These are phyloP conservation scores for Argopecten irradians DNA, from an alignment of 1,140 invertebrate genomes.

Conservation along the genomic window DNA sequence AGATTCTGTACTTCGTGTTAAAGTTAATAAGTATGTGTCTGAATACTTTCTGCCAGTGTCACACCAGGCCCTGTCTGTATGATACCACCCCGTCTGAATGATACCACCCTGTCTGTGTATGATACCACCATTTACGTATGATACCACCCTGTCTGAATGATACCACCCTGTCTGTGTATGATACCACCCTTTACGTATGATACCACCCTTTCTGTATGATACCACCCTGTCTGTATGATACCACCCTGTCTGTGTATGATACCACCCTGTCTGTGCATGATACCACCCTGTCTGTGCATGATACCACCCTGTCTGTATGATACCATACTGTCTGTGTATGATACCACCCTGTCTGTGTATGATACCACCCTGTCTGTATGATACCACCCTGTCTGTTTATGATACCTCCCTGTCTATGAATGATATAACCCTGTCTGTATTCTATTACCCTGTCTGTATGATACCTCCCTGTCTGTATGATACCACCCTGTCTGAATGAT, in stretches of 20 bases:
- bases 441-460: background rate
- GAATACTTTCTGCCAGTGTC: background rate
- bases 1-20: no score
- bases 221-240: background rate
- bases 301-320: no score
- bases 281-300: no score
- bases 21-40: background rate
- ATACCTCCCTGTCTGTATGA: background rate
- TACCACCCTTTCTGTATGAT: background rate
- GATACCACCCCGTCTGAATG: background rate
- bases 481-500: no score
- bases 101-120: background rate
- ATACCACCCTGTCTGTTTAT: no score
- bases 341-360: background rate
- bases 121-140: background rate
- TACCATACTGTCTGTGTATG: background rate
- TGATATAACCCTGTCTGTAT: background rate
- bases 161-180: background rate
- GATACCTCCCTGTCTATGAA: no score
- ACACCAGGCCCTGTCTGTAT: background rate
- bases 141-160: background rate
- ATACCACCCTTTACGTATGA: background rate
- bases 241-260: no score
- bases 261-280: no score
- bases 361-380: no score